phyloP scores from a whole-genome alignment of 2,113 vertebrate genomes.

The Spilogale gracilis region DNA sequence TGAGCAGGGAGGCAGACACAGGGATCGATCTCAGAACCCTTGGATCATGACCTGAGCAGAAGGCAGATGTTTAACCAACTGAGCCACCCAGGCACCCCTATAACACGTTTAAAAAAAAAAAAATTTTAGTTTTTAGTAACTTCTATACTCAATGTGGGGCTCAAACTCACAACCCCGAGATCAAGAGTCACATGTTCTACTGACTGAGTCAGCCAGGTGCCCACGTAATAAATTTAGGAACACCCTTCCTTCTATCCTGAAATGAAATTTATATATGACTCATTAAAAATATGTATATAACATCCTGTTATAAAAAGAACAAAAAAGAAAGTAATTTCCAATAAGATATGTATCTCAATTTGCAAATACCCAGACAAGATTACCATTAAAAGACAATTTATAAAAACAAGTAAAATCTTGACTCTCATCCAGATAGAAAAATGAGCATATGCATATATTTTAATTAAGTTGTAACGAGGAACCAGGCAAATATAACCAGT shows the following conservation, averaged over 20 bases:
- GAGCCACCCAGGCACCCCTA: background rate
- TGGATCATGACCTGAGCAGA: background rate
- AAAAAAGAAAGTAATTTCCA: background rate
- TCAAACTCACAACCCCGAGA: background rate
- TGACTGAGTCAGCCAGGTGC: background rate
- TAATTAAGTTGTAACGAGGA: constrained; percentile 19
- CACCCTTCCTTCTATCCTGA: background rate
- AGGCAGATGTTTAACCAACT: background rate
- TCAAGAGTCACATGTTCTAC: background rate
- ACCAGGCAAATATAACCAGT: background rate
- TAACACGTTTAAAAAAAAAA: no score
- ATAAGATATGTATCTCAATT: background rate
- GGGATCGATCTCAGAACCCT: background rate
- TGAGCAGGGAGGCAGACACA: background rate
- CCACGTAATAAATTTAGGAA: background rate
- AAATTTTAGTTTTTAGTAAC: background rate
- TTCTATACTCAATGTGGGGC: background rate
- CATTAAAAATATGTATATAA: background rate
- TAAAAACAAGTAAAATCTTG: constrained; percentile 3
- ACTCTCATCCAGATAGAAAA: constrained; percentile 25
- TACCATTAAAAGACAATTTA: background rate
- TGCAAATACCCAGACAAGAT: background rate
- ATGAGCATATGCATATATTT: background rate
- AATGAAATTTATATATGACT: constrained; percentile 3
- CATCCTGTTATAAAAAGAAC: background rate